A percentile compares a stretch with the other conserved stretches of the same genome.
phyloP scores from a whole-genome alignment of 2,888 invertebrate genomes.

The Galeopsomyia nigrocyanea region DNA sequence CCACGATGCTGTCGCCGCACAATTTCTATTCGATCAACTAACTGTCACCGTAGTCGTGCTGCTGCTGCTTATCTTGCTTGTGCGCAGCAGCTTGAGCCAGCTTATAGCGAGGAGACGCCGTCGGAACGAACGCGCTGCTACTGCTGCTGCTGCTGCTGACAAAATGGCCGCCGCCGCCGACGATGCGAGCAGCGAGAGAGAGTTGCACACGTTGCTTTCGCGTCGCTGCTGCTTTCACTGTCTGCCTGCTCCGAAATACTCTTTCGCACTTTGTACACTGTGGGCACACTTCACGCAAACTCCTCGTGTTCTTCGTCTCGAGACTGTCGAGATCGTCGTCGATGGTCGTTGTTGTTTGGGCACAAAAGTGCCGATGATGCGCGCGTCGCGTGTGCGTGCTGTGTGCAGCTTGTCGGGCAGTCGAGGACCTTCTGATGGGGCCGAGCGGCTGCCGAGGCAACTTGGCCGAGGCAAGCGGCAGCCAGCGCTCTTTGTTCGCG shows the following conservation, averaged over 20 bases:
- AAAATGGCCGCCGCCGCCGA: conserved; percentile 2
- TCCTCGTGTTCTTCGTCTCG: no score
- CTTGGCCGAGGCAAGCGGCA: background rate
- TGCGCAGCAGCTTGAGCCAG: conserved; percentile 52
- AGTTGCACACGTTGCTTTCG: conserved; percentile 1
- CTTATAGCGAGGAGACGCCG: conserved; percentile 64
- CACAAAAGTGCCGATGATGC: background rate
- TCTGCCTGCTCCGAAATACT: no score
- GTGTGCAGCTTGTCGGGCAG: conserved; percentile 43
- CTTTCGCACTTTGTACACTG: no score
- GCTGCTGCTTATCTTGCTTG: background rate
- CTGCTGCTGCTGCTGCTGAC: conserved; percentile 19
- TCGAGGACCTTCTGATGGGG: conserved; percentile 63
- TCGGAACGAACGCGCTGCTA: conserved; percentile 37
- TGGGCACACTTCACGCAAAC: no score
- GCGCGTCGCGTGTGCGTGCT: background rate
- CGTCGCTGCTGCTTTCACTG: no score
- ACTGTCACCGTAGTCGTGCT: background rate
- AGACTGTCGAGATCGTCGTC: background rate
- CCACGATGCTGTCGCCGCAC: no score
- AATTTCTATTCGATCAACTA: no score
- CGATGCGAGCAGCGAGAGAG: background rate
- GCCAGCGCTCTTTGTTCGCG: background rate
- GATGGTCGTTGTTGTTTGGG: background rate
- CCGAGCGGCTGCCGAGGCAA: conserved; percentile 51